These are phyloP conservation scores for Actinernus sp. DNA, from an alignment of 92 coral and sea anemone species.

Conservation along the genomic window DNA sequence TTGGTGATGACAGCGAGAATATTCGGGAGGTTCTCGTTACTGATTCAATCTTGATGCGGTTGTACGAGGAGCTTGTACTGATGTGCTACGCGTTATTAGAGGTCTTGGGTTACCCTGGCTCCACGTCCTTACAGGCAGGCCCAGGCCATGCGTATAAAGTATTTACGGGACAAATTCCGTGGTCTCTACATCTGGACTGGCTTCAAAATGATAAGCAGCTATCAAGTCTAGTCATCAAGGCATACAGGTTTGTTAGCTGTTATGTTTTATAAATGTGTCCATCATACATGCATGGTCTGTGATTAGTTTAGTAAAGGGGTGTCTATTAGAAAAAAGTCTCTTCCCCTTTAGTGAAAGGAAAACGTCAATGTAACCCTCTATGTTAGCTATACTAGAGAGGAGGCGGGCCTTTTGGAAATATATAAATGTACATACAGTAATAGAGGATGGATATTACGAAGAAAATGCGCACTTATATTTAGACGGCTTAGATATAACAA, in stretches of 20 bases:
- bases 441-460: too few relatives aligned
- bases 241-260: slow-evolving; percentile 97
- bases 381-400: too few relatives aligned
- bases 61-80: slow-evolving; percentile 66
- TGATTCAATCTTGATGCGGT: slow-evolving; percentile 38
- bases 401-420: too few relatives aligned
- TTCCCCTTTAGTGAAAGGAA: too few relatives aligned
- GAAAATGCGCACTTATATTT: too few relatives aligned
- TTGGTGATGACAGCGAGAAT: slow-evolving; percentile 35
- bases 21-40: slow-evolving; percentile 35
- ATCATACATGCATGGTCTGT: too few relatives aligned
- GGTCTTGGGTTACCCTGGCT: slow-evolving; percentile 89
- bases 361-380: too few relatives aligned
- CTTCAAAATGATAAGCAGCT: slow-evolving; percentile 64
- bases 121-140: slow-evolving; percentile 79
- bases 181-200: slow-evolving; percentile 94
- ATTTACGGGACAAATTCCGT: slow-evolving; percentile 82
- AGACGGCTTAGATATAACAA: too few relatives aligned
- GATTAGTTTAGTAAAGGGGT: too few relatives aligned
- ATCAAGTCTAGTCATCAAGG: slow-evolving; percentile 74
- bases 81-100: slow-evolving; percentile 89
- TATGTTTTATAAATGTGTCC: too few relatives aligned
- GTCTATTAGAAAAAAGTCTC: too few relatives aligned
- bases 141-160: slow-evolving; percentile 80
- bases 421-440: too few relatives aligned